These are phyloP conservation scores for Pararge aegeria DNA, from an alignment of 1,140 invertebrate genomes.

Conservation along the genomic window DNA sequence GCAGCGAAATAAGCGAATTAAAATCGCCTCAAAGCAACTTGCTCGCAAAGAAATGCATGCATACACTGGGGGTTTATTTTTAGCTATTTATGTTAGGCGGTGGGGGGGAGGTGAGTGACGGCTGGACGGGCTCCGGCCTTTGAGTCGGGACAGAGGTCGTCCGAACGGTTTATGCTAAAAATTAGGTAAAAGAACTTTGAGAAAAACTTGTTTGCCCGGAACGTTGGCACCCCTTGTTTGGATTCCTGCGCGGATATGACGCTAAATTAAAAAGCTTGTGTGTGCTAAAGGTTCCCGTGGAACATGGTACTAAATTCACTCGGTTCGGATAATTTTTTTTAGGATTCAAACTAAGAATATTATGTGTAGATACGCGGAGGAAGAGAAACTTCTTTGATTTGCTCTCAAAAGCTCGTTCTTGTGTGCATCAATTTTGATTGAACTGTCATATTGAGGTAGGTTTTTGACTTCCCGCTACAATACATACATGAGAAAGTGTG, in stretches of 20 bases:
- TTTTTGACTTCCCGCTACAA: no score
- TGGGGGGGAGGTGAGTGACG: constrained; percentile 54
- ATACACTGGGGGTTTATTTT: constrained; percentile 61
- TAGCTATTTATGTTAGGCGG: constrained; percentile 49
- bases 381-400: no score
- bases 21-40: constrained; percentile 69
- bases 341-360: no score
- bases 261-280: constrained; percentile 9
- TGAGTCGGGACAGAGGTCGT: constrained; percentile 44
- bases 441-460: no score
- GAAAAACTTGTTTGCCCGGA: constrained; percentile 26
- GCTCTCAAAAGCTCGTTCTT: no score
- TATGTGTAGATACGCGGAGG: no score
- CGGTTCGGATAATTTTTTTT: no score
- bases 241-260: constrained; percentile 1
- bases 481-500: no score
- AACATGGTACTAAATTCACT: background rate
- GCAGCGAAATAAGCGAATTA: constrained; percentile 71
- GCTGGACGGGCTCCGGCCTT: constrained; percentile 47
- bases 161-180: constrained; percentile 35
- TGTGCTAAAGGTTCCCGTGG: background rate
- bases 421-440: no score
- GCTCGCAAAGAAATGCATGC: constrained; percentile 64
- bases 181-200: constrained; percentile 36
- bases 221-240: constrained; percentile 3